Base-by-base conservation (phyloP, 2,888 invertebrate genomes). In the Folsomia manolachei region DNA sequence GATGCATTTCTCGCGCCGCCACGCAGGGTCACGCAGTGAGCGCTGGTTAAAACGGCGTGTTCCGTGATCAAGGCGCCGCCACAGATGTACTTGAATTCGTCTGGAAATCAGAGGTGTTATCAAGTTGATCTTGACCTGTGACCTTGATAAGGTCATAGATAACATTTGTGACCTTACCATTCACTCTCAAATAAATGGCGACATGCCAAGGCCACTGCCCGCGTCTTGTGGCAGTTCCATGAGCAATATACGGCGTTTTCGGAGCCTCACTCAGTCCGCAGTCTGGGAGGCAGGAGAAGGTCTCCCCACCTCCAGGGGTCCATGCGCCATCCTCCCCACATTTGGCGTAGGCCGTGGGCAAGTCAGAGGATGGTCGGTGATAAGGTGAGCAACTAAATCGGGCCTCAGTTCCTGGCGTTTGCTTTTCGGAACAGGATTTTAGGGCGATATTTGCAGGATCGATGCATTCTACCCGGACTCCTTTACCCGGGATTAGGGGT, bases 41-140 rank as follows among this genome's bases (percentile, higher is more conserved):
- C 79, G 11, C 75, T 72, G 0, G 86, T 85, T 51, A 86, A 74
- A 7, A 86, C 83, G 1, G 83, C 81, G n/a, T 82, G 81, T 77
- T 85, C 85, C 1, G 83, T 84, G 71, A 88, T 83, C 0, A 89
- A 82, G 0, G 86, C 85, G 0, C 87, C 88, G 0, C 88, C 88
- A 71, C 88, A 88, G 14, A 80, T 76, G 52, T 80, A 80, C 25
- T 77, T 75, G 1, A 79, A 62, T 53, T 78, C 71, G 9, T 74
- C 78, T 79, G 53, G 23, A 25, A 39, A 23, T 2, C 61, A 51
- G 23, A 26, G 19, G 19, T 65, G n/a, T 65, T 26, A n/a, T n/a
- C n/a, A n/a, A n/a, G n/a, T n/a, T n/a, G n/a, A n/a, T n/a, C n/a
- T n/a, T n/a, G 11, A 51, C 11, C 18, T 18, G 11, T 14, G 11